A percentile compares a stretch with the other conserved stretches of the same genome.
Evolutionary conservation across 2,888 invertebrate species (phyloP).

Genomic region (Halocaridina rubra): DNA sequence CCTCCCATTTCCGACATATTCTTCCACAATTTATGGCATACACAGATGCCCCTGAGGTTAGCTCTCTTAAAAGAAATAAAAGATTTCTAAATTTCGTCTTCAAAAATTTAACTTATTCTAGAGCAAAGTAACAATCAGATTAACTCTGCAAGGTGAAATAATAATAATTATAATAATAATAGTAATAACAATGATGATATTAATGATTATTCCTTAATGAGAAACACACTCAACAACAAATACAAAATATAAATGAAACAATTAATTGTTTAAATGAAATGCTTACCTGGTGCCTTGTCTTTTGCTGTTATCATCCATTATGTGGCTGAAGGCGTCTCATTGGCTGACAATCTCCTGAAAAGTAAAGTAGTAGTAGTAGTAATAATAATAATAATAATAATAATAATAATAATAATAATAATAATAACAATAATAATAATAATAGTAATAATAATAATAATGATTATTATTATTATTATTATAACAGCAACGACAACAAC

Average conservation of each 20-base stretch:
- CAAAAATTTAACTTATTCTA: too few relatives aligned
- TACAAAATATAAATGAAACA: neutral
- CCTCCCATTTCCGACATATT: too few relatives aligned
- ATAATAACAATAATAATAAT: neutral
- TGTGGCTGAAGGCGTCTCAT: constrained; percentile 15
- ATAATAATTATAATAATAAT: neutral
- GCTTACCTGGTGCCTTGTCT: constrained; percentile 46
- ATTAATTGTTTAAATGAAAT: too few relatives aligned
- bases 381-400: neutral
- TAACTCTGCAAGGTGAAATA: neutral
- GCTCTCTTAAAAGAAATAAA: too few relatives aligned
- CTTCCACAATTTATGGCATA: too few relatives aligned
- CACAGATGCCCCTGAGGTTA: neutral
- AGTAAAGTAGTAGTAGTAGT: neutral
- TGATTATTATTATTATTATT: neutral
- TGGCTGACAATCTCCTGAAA: neutral
- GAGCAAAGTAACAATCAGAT: neutral
- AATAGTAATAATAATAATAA: too few relatives aligned
- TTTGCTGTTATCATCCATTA: constrained; percentile 50
- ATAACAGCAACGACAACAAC: too few relatives aligned
- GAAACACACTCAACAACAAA: neutral
- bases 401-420: neutral
- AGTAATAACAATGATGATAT: neutral
- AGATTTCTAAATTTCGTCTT: too few relatives aligned
- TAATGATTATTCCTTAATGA: neutral